A percentile compares a stretch with the other conserved stretches of the same genome.
Evolutionary conservation across 2,797 vertebrate species (phyloP).

Genomic region (Astyanax mexicanus): DNA sequence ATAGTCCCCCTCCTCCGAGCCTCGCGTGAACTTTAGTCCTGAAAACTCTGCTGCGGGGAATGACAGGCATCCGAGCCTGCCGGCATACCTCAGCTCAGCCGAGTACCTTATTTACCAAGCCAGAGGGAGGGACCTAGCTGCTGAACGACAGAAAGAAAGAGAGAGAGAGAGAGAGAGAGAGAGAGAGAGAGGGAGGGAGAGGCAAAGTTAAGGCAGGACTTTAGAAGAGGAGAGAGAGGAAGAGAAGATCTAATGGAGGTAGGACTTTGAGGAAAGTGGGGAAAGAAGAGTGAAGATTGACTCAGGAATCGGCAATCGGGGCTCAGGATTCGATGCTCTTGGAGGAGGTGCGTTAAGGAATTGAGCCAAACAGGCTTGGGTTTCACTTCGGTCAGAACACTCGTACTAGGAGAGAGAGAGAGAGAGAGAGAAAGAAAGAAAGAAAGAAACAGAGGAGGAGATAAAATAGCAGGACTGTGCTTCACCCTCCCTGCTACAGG

Average conservation of each 20-base stretch:
- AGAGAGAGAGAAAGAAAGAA: no score
- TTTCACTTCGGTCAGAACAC: conserved; percentile 29
- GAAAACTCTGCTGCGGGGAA: conserved; percentile 82
- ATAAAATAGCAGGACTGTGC: conserved; percentile 5
- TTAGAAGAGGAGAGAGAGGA: conserved; percentile 33
- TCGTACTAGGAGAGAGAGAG: conserved; percentile 31
- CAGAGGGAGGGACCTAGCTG: conserved; percentile 72
- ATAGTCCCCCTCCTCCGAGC: conserved; percentile 64
- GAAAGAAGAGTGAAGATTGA: no score
- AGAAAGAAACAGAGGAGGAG: not conserved
- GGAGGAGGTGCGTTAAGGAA: conserved; percentile 55
- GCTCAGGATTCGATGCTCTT: no score
- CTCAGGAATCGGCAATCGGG: no score
- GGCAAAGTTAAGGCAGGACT: conserved; percentile 24
- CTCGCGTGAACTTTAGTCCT: conserved; percentile 80
- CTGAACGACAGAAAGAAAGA: conserved; percentile 29
- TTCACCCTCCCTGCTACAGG: conserved; percentile 61
- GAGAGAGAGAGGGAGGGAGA: conserved; percentile 53
- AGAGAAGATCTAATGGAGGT: no score
- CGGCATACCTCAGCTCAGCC: conserved; percentile 68
- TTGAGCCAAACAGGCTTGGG: conserved; percentile 38
- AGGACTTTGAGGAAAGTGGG: no score
- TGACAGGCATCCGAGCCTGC: conserved; percentile 83
- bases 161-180: conserved; percentile 15
- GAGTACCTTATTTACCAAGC: conserved; percentile 78